Conservation (phyloP, 2,797 vertebrate species). For the Sciurus carolinensis region DNA sequence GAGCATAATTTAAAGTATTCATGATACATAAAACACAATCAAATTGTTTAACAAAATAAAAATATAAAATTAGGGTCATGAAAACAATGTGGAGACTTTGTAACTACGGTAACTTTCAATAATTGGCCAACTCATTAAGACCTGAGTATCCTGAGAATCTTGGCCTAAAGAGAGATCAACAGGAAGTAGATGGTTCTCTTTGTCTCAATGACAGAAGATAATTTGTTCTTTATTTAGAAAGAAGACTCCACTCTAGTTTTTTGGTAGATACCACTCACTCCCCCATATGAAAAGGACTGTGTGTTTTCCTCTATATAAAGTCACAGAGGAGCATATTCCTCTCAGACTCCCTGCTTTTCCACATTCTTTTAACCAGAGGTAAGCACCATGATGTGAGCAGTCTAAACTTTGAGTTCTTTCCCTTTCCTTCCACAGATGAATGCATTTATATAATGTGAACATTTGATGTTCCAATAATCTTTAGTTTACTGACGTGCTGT, state of each 20-base stretch:
- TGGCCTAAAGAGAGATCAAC: background rate
- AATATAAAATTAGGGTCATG: background rate
- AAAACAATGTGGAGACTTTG: background rate
- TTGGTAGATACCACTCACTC: background rate
- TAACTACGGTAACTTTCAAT: background rate
- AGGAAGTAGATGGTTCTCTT: background rate
- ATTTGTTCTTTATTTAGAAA: background rate
- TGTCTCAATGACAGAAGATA: background rate
- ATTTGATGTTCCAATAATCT: background rate
- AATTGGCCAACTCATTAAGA: background rate
- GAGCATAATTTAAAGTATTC: conserved; percentile 1
- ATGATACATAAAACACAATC: background rate
- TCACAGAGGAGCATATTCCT: background rate
- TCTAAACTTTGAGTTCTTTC: background rate
- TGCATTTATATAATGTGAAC: background rate
- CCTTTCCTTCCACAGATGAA: background rate
- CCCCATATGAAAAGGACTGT: background rate
- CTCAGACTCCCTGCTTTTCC: background rate
- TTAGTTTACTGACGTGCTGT: background rate
- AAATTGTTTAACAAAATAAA: conserved; percentile 34
- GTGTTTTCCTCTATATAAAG: background rate
- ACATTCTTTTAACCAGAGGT: background rate
- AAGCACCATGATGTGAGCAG: background rate
- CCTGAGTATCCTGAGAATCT: background rate
- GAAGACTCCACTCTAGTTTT: background rate